Evolutionary conservation across 2,113 vertebrate genomes (phyloP), one percentile per base, ranked within the genome.

Genomic region (Pluvialis apricaria): DNA sequence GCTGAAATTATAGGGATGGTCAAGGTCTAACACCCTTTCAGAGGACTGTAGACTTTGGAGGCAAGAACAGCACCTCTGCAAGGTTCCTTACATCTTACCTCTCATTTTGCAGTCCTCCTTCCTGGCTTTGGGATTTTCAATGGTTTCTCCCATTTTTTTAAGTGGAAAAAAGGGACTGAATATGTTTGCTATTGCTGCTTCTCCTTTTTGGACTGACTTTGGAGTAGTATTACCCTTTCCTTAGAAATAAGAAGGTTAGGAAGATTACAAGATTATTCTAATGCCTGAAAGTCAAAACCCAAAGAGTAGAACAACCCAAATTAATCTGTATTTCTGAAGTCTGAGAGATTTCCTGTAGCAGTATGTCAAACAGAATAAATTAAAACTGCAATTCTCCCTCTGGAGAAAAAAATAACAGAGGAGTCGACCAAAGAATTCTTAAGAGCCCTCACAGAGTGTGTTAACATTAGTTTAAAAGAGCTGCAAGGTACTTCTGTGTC

Each of bases 51-150:
- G 36, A 51, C 12, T 49, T 45, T 32, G 12, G 10, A 54, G 54
- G 4, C 21, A 68, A 77, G 15, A 9, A 21, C 31, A 79, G 6
- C 2, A n/a, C 0, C 5, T 5, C 9, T 40, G 6, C 0, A 0
- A 77, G 2, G 2, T 60, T 89, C 28, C 6, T 75, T 52, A 7
- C 90, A 20, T 36, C 13, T 64, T 10, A n/a, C 9, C 3, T 79
- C 36, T 68, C 8, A 44, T 57, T 68, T 72, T 47, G 24, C 42
- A 57, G 21, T 60, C 6, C 13, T 88, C 7, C 14, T 72, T 40
- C 38, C 28, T 36, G 10, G 22, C 9, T 44, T 29, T 3, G 22
- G 5, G 2, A 3, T 73, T 92, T 91, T 82, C 47, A 51, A 5
- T 13, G 9, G 2, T 45, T 80, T 49, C 13, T 72, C 12, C 0